Percentiles rank a stretch among this genome's conserved stretches.
Evolutionary conservation across 2,797 vertebrate genomes (phyloP).

Genomic region (Spinus pinus): DNA sequence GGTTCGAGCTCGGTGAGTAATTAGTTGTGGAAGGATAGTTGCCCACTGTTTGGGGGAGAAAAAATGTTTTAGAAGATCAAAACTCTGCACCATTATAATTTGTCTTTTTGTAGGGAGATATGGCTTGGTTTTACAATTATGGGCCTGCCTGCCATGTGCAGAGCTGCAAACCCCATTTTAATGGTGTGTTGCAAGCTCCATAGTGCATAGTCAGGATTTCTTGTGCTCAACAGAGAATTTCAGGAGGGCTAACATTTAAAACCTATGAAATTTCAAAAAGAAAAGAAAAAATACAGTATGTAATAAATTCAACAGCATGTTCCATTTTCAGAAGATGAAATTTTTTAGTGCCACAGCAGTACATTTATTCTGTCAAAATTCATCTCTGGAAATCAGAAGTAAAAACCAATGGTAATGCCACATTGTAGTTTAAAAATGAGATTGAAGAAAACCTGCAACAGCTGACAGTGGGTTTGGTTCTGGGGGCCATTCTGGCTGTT

Average conservation of each 20-base stretch:
- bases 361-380: background rate
- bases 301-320: background rate
- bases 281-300: rapidly evolving
- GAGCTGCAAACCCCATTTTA: background rate
- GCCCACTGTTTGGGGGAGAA: background rate
- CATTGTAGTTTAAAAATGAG: background rate
- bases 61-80: constrained; percentile 22
- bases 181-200: background rate
- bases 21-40: constrained; percentile 10
- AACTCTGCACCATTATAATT: background rate
- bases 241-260: background rate
- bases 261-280: background rate
- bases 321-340: background rate
- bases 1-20: background rate
- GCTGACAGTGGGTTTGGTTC: background rate
- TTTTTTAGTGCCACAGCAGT: background rate
- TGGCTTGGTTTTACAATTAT: background rate
- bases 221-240: background rate
- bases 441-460: background rate
- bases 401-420: background rate
- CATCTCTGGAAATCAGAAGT: background rate
- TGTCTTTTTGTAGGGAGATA: background rate
- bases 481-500: background rate
- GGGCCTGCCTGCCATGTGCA: background rate
- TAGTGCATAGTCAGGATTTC: background rate